A percentile compares a stretch with the other conserved stretches of the same genome.
phyloP scores from a whole-genome alignment of 2,888 invertebrate species.

The Campoplex nolae region DNA sequence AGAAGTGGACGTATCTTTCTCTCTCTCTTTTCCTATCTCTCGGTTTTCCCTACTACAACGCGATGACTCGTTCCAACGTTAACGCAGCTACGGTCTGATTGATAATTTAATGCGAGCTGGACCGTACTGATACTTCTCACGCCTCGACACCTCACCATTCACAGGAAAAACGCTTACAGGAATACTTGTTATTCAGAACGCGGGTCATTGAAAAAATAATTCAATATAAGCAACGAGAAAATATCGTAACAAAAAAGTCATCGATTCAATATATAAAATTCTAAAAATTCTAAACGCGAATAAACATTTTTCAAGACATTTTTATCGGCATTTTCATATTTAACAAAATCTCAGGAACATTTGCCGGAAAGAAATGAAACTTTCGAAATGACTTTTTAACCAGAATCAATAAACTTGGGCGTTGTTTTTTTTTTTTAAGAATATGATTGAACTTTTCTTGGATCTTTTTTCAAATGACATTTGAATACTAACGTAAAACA shows the following conservation, averaged over 20 bases:
- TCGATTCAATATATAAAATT: background rate
- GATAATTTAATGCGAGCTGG: conserved; percentile 62
- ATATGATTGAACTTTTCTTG: background rate
- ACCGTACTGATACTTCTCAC: conserved; percentile 38
- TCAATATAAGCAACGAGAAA: background rate
- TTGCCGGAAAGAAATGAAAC: background rate
- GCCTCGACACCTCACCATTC: conserved; percentile 5
- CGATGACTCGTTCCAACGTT: conserved; percentile 46
- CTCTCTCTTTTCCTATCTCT: conserved; percentile 1
- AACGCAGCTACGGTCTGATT: conserved; percentile 38
- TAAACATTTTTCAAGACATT: background rate
- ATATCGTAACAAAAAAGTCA: background rate
- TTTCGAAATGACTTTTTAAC: background rate
- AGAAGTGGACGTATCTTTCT: background rate
- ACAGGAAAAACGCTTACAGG: background rate
- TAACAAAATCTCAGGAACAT: background rate
- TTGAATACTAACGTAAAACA: conserved; percentile 88
- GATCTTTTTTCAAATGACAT: background rate
- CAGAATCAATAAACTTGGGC: background rate
- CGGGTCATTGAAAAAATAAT: background rate
- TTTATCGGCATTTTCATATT: background rate
- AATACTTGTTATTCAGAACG: background rate
- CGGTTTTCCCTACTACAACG: background rate
- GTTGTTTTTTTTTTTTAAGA: background rate
- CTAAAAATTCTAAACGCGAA: background rate